Evolutionary conservation across 2,888 invertebrate genomes (phyloP).

Genomic region (Diaphora mendica): DNA sequence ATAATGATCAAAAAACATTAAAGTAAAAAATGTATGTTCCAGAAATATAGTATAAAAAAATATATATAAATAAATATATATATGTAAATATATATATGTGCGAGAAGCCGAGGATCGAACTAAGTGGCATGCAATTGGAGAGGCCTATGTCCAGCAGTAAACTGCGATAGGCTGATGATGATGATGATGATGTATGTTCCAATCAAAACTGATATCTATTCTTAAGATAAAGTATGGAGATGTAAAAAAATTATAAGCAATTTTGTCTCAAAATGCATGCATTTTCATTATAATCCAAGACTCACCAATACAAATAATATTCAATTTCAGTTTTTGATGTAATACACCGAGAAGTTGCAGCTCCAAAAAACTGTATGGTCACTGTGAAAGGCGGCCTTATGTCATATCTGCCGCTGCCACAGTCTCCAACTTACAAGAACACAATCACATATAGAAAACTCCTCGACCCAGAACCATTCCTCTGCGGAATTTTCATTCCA

Average conservation of each 20-base stretch:
- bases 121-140: too few relatives aligned
- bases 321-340: conserved; percentile 74
- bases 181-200: too few relatives aligned
- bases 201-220: background rate
- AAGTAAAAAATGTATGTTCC: too few relatives aligned
- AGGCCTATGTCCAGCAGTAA: too few relatives aligned
- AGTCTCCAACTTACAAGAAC: conserved; percentile 64
- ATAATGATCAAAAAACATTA: too few relatives aligned
- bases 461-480: conserved; percentile 55
- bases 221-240: background rate
- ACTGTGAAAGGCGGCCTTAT: conserved; percentile 66
- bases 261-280: background rate
- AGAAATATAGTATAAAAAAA: too few relatives aligned
- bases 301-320: too few relatives aligned
- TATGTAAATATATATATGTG: too few relatives aligned
- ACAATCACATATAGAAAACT: conserved; percentile 57
- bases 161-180: too few relatives aligned
- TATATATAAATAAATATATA: too few relatives aligned
- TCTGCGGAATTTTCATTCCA: conserved; percentile 77
- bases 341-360: conserved; percentile 63
- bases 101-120: too few relatives aligned
- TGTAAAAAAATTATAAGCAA: background rate
- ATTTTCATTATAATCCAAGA: too few relatives aligned
- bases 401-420: conserved; percentile 69
- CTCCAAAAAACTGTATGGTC: conserved; percentile 74